Conservation (phyloP, 2,797 vertebrate species). For the Enteromius trimaculatus region DNA sequence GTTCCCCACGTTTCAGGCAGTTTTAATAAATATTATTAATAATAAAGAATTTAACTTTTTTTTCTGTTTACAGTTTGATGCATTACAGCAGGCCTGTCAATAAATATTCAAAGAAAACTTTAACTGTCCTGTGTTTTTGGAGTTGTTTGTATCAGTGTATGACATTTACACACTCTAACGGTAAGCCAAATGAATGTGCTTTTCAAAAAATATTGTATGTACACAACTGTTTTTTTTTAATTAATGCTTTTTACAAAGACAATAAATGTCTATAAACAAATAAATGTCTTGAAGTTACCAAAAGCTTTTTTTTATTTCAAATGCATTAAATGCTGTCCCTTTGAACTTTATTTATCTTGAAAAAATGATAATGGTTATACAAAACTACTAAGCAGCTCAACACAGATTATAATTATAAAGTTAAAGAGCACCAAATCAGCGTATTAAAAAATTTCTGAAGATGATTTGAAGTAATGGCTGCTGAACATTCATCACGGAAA, state of each 20-base stretch:
- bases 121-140: not conserved
- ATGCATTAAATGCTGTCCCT: not conserved
- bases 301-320: not conserved
- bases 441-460: not conserved
- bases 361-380: not conserved
- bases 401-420: too few relatives aligned
- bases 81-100: slow-evolving; percentile 60
- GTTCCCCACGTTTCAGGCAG: slow-evolving; percentile 40
- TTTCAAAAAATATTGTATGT: not conserved
- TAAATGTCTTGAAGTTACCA: too few relatives aligned
- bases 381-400: not conserved
- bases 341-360: not conserved
- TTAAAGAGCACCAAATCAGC: not conserved
- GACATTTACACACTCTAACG: not conserved
- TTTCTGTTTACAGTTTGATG: slow-evolving; percentile 74
- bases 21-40: slow-evolving; percentile 64
- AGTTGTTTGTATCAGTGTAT: not conserved
- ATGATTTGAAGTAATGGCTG: not conserved
- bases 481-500: not conserved
- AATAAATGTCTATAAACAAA: too few relatives aligned
- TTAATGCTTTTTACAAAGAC: not conserved
- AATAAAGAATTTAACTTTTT: slow-evolving; percentile 69
- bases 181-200: not conserved
- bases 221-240: not conserved
- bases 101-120: slow-evolving; percentile 49